Percentiles rank a stretch among this genome's conserved stretches.
Evolutionary conservation across 2,888 invertebrate species (phyloP).

Genomic region (Halocaridina rubra): DNA sequence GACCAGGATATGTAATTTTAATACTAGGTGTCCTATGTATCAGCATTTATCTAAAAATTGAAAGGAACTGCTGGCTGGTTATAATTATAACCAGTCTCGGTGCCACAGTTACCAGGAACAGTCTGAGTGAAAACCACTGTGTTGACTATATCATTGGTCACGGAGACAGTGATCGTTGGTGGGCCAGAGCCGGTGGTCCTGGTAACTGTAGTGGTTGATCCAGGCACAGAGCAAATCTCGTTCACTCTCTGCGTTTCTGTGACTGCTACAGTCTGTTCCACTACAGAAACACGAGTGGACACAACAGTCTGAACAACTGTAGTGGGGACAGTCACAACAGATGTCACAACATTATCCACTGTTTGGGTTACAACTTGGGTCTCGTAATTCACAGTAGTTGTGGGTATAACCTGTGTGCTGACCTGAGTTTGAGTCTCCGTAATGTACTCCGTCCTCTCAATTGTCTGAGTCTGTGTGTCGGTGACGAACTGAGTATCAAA

Average conservation of each 20-base stretch:
- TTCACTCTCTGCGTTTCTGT: slow-evolving; percentile 33
- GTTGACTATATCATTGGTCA: slow-evolving; percentile 28
- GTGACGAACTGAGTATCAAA: slow-evolving; percentile 53
- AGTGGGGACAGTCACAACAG: slow-evolving; percentile 42
- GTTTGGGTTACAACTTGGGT: slow-evolving; percentile 40
- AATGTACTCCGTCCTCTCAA: slow-evolving; percentile 44
- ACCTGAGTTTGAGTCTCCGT: slow-evolving; percentile 47
- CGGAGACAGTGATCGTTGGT: slow-evolving; percentile 28
- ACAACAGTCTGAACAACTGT: slow-evolving; percentile 45
- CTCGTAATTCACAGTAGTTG: slow-evolving; percentile 28
- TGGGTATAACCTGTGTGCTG: slow-evolving; percentile 41
- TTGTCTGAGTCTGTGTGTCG: slow-evolving; percentile 51
- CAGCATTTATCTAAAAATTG: slow-evolving; percentile 9
- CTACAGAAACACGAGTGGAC: slow-evolving; percentile 45
- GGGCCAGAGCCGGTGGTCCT: slow-evolving; percentile 35
- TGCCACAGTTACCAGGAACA: slow-evolving; percentile 33
- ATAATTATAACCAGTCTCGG: slow-evolving; percentile 51
- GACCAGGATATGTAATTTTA: too few species aligned
- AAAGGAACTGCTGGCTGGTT: slow-evolving; percentile 33
- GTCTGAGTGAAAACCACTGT: slow-evolving; percentile 53
- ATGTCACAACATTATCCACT: slow-evolving; percentile 28
- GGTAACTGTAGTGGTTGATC: slow-evolving; percentile 24
- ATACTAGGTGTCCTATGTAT: too few species aligned
- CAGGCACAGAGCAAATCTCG: slow-evolving; percentile 30
- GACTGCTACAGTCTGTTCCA: slow-evolving; percentile 36